Percentiles rank a stretch among this genome's conserved stretches.
These are phyloP conservation scores for Aselliscus stoliczkanus DNA, from an alignment of 2,797 vertebrate species.

Conservation along the genomic window DNA sequence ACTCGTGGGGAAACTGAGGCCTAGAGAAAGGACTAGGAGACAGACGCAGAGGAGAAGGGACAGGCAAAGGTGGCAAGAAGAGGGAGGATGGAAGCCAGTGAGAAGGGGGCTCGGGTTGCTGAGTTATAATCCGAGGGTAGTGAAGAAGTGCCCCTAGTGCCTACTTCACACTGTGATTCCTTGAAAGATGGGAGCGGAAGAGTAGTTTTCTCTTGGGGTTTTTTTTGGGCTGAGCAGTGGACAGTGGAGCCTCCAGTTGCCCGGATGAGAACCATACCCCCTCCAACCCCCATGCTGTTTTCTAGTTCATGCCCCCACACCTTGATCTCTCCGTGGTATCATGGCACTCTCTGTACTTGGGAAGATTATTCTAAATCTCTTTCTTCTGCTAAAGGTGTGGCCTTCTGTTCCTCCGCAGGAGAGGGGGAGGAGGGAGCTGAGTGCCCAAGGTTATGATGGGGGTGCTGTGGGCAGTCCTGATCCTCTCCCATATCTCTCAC, in stretches of 20 bases:
- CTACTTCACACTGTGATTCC: neutral
- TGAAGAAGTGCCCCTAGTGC: neutral
- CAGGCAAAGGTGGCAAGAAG: neutral
- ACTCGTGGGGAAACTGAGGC: neutral
- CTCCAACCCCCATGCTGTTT: neutral
- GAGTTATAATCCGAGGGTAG: neutral
- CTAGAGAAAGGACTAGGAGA: neutral
- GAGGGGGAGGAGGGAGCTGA: neutral
- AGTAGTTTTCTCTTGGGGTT: constrained; percentile 56
- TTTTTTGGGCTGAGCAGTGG: neutral
- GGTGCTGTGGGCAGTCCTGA: neutral
- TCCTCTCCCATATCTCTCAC: neutral
- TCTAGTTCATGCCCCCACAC: neutral
- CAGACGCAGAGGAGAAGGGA: neutral
- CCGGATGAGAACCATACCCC: neutral
- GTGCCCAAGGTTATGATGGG: neutral
- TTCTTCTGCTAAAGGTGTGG: neutral
- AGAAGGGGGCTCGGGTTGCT: neutral
- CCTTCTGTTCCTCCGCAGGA: neutral
- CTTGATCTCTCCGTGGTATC: neutral
- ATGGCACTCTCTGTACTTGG: neutral
- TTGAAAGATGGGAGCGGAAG: neutral
- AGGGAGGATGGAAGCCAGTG: neutral
- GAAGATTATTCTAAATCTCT: neutral
- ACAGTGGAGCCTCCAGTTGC: neutral